phyloP scores from a whole-genome alignment of 2,113 vertebrate species.

The Cryptomyrus ogoouensis region DNA sequence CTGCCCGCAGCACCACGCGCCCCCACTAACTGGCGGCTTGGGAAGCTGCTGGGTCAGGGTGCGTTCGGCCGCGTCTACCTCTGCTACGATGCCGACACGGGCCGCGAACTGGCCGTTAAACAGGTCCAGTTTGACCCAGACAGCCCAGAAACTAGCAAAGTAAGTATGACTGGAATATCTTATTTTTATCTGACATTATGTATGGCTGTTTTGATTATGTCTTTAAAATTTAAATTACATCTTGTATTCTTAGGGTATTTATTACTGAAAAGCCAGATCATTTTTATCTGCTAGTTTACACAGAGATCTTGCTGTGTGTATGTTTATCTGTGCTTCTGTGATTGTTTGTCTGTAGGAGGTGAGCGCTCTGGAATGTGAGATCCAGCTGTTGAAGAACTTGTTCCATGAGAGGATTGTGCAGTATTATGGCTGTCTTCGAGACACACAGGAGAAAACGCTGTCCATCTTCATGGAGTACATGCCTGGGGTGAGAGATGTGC shows the following conservation, averaged over 20 bases:
- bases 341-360: slow-evolving; percentile 72
- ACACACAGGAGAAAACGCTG: slow-evolving; percentile 84
- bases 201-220: neutral
- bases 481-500: slow-evolving; percentile 81
- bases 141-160: slow-evolving; percentile 96
- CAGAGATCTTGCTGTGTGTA: neutral
- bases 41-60: slow-evolving; percentile 91
- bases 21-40: slow-evolving; percentile 93
- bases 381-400: slow-evolving; percentile 95
- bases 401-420: slow-evolving; percentile 93
- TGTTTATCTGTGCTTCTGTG: neutral
- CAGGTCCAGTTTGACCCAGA: slow-evolving; percentile 98
- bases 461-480: slow-evolving; percentile 99
- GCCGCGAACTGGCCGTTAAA: slow-evolving; percentile 91
- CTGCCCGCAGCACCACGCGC: slow-evolving; percentile 82
- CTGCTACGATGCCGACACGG: slow-evolving; percentile 93
- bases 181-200: neutral
- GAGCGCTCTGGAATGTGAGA: slow-evolving; percentile 94
- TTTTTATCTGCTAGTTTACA: neutral
- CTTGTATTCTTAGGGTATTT: neutral
- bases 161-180: slow-evolving; percentile 43
- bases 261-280: neutral
- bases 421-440: slow-evolving; percentile 93
- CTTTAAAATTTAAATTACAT: neutral
- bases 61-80: slow-evolving; percentile 93